These are phyloP conservation scores for Trachymyrmex septentrionalis DNA, from an alignment of 1,140 invertebrate species.

Conservation along the genomic window DNA sequence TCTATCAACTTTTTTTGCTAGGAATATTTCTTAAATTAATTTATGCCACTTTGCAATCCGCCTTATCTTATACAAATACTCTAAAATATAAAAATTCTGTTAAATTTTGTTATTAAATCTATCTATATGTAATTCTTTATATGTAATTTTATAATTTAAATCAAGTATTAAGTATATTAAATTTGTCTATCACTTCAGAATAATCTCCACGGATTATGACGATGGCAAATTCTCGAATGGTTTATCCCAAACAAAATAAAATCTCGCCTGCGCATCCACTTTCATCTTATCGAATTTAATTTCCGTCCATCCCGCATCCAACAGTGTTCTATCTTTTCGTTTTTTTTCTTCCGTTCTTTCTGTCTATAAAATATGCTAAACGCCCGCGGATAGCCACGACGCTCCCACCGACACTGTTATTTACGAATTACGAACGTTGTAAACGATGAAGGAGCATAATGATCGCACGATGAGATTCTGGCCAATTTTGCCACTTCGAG, in stretches of 20 bases:
- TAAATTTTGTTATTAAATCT: background rate
- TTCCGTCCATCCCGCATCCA: slow-evolving; percentile 43
- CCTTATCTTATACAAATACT: background rate
- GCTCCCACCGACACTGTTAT: slow-evolving; percentile 79
- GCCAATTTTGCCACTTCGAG: slow-evolving; percentile 76
- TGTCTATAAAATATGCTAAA: slow-evolving; percentile 82
- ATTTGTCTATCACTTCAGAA: background rate
- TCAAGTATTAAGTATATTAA: background rate
- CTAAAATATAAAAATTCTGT: background rate
- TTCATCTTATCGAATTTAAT: slow-evolving; percentile 41
- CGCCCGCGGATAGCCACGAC: slow-evolving; percentile 64
- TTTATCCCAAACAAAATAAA: background rate
- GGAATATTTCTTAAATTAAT: background rate
- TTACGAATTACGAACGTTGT: slow-evolving; percentile 83
- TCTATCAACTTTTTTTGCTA: too few relatives aligned
- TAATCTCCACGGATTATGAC: slow-evolving; percentile 9
- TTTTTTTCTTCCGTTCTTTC: slow-evolving; percentile 20
- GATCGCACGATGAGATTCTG: slow-evolving; percentile 64
- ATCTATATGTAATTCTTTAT: background rate
- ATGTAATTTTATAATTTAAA: slow-evolving; percentile 1
- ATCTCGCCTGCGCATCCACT: background rate
- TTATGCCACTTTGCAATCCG: background rate
- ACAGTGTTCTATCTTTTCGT: slow-evolving; percentile 53
- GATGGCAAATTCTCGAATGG: background rate
- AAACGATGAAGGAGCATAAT: slow-evolving; percentile 77